phyloP scores from a whole-genome alignment of 2,888 invertebrate species.

The Rhagium mordax region DNA sequence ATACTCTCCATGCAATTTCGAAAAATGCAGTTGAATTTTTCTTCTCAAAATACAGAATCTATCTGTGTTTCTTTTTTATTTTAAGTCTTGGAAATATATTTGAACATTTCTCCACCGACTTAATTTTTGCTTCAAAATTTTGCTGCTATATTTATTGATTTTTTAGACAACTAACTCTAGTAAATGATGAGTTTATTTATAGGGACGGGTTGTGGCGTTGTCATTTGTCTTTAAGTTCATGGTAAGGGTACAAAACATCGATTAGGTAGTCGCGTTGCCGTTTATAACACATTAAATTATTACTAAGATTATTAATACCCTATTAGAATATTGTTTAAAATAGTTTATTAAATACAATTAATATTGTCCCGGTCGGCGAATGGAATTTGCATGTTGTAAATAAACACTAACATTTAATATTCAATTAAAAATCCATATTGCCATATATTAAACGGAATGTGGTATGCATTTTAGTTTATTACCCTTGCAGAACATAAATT shows the following conservation, averaged over 20 bases:
- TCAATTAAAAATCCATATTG: constrained; percentile 22
- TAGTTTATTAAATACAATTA: constrained; percentile 1
- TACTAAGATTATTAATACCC: background rate
- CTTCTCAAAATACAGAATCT: too few species aligned
- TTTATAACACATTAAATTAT: background rate
- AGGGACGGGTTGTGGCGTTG: too few species aligned
- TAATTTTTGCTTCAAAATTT: too few species aligned
- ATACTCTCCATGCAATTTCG: too few species aligned
- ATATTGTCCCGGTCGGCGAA: constrained; percentile 5
- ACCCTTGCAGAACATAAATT: constrained; percentile 22
- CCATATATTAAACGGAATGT: constrained; percentile 19
- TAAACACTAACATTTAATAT: constrained; percentile 19
- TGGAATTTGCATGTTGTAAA: constrained; percentile 28
- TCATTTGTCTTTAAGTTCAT: too few species aligned
- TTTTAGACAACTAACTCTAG: too few species aligned
- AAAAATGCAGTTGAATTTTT: too few species aligned
- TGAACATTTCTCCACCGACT: too few species aligned
- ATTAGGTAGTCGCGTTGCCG: background rate
- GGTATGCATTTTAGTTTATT: constrained; percentile 27
- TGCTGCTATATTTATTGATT: too few species aligned
- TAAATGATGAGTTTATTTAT: too few species aligned
- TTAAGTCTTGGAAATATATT: too few species aligned
- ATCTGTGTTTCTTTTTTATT: too few species aligned
- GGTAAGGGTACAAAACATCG: background rate
- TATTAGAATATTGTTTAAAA: background rate